Evolutionary conservation across 2,113 vertebrate species (phyloP).

Genomic region (Ursus arctos): DNA sequence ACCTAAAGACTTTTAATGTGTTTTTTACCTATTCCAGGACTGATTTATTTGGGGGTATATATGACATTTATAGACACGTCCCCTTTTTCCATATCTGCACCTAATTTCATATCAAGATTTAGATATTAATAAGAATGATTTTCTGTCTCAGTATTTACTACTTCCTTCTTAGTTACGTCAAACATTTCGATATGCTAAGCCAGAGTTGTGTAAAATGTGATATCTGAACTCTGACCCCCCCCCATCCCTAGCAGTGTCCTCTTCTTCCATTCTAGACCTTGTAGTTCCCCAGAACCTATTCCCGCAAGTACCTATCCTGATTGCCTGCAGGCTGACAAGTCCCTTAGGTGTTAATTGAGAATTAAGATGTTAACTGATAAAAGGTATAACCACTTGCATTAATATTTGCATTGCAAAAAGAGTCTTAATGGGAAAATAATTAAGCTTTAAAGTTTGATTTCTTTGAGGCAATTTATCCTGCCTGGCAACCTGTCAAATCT

Average conservation of each 20-base stretch:
- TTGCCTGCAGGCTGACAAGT: slow-evolving; percentile 47
- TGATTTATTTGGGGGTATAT: background rate
- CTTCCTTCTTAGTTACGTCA: background rate
- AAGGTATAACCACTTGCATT: slow-evolving; percentile 73
- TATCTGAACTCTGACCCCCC: background rate
- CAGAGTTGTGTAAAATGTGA: background rate
- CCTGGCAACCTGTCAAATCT: slow-evolving; percentile 62
- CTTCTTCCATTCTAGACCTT: background rate
- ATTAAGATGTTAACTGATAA: slow-evolving; percentile 76
- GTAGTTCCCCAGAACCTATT: background rate
- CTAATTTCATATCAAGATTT: slow-evolving; percentile 26
- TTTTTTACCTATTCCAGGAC: background rate
- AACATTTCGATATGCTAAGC: background rate
- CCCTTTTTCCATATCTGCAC: background rate
- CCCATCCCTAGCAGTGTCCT: background rate
- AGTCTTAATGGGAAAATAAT: slow-evolving; percentile 79
- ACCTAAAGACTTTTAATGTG: background rate
- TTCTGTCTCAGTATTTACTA: background rate
- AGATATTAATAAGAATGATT: slow-evolving; percentile 24
- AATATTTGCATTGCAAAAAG: slow-evolving; percentile 79
- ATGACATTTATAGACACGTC: background rate
- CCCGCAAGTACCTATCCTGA: slow-evolving; percentile 31
- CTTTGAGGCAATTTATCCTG: slow-evolving; percentile 69
- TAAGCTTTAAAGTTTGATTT: slow-evolving; percentile 75
- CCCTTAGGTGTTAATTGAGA: slow-evolving; percentile 72